Conservation (phyloP, 2,113 vertebrate genomes). For the Chionodraco myersi region DNA sequence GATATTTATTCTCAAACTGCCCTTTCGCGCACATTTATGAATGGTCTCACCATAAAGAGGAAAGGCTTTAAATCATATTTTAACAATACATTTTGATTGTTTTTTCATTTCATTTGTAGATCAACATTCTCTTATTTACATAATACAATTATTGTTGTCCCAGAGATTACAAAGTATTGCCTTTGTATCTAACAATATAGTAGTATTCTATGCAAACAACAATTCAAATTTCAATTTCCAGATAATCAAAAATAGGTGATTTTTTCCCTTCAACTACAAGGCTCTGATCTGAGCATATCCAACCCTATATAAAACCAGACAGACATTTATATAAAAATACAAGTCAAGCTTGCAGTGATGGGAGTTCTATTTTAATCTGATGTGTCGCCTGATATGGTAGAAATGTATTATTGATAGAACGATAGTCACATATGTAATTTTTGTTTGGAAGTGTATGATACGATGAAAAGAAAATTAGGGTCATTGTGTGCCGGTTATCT, state of each 20-base stretch:
- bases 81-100: neutral
- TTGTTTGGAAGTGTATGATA: neutral
- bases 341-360: neutral
- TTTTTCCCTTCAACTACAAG: neutral
- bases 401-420: neutral
- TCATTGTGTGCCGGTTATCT: neutral
- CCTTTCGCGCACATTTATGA: conserved; percentile 7
- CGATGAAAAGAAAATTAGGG: neutral
- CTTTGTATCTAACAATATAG: no score
- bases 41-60: conserved; percentile 43
- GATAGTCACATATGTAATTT: neutral
- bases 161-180: no score
- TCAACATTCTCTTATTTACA: neutral
- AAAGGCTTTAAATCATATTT: neutral
- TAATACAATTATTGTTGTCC: neutral
- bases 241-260: no score
- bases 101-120: no score
- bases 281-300: neutral
- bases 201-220: no score
- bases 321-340: neutral
- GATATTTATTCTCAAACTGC: no score
- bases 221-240: no score
- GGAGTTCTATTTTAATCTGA: neutral
- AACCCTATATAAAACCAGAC: neutral
- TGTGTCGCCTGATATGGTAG: neutral